These are phyloP conservation scores for Tenodera sinensis DNA, from an alignment of 2,888 invertebrate genomes.

Conservation along the genomic window DNA sequence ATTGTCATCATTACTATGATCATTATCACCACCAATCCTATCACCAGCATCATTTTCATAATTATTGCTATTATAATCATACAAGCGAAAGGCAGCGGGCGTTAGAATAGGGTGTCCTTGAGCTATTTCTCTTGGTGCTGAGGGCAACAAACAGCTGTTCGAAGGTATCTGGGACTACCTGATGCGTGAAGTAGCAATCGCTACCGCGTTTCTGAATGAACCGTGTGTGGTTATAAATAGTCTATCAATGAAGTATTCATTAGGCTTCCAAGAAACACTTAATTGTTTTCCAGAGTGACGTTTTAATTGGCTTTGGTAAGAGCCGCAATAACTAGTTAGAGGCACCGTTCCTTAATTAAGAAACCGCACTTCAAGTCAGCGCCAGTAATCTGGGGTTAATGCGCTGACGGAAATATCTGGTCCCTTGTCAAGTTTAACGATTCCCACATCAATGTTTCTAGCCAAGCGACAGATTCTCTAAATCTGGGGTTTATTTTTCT, in stretches of 20 bases:
- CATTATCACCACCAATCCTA: no score
- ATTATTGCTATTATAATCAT: no score
- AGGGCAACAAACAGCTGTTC: background rate
- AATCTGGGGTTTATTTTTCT: no score
- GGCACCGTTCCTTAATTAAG: background rate
- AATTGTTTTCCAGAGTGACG: background rate
- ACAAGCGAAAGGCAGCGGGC: no score
- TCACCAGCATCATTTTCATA: no score
- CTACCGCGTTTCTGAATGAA: background rate
- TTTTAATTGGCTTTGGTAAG: background rate
- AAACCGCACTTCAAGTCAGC: background rate
- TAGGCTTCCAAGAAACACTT: background rate
- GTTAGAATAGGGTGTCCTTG: background rate
- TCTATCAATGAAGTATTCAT: background rate
- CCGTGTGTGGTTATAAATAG: background rate
- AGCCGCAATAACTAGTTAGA: background rate
- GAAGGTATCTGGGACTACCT: background rate
- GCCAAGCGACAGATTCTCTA: no score
- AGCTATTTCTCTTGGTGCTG: background rate
- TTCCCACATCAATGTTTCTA: no score
- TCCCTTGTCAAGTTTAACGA: background rate
- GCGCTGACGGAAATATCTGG: background rate
- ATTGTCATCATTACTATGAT: no score
- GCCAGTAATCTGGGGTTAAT: background rate
- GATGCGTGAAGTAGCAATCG: background rate